Evolutionary conservation across 2,797 vertebrate species (phyloP).

Genomic region (Fistularia tabacaria): DNA sequence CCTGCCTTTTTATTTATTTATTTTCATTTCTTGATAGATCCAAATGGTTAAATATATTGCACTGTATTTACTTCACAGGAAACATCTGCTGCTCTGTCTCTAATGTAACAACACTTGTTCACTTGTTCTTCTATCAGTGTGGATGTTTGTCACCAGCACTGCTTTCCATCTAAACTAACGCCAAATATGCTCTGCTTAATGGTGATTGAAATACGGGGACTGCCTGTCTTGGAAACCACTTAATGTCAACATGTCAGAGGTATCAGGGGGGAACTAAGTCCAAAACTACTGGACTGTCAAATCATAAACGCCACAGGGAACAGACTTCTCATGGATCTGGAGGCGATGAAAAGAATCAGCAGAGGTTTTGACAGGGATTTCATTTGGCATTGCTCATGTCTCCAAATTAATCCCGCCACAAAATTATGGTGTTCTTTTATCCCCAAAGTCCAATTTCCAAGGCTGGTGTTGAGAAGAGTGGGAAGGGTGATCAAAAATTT

Average conservation of each 20-base stretch:
- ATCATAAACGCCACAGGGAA: conserved; percentile 69
- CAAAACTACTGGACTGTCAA: conserved; percentile 79
- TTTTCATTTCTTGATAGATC: conserved; percentile 30
- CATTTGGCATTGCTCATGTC: conserved; percentile 74
- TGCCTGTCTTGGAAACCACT: conserved; percentile 76
- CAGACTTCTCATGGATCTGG: conserved; percentile 68
- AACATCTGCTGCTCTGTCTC: conserved; percentile 56
- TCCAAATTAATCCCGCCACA: conserved; percentile 78
- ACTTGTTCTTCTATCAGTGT: conserved; percentile 53
- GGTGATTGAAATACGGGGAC: conserved; percentile 78
- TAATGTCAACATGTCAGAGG: conserved; percentile 80
- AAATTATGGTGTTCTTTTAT: conserved; percentile 79
- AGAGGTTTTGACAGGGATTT: conserved; percentile 77
- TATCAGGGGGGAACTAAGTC: conserved; percentile 75
- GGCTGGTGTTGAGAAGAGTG: conserved; percentile 66
- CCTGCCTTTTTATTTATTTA: conserved; percentile 3
- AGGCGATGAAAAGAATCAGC: conserved; percentile 70
- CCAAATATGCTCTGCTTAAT: conserved; percentile 73
- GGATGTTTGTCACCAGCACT: conserved; percentile 57
- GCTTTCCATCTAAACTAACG: conserved; percentile 58
- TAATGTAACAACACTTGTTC: conserved; percentile 75
- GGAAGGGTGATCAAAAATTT: conserved; percentile 37
- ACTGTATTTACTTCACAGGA: conserved; percentile 52
- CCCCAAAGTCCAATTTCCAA: conserved; percentile 75
- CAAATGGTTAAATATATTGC: conserved; percentile 44